Conservation (phyloP, 2,888 invertebrate species). For the Hydropsyche betteni region DNA sequence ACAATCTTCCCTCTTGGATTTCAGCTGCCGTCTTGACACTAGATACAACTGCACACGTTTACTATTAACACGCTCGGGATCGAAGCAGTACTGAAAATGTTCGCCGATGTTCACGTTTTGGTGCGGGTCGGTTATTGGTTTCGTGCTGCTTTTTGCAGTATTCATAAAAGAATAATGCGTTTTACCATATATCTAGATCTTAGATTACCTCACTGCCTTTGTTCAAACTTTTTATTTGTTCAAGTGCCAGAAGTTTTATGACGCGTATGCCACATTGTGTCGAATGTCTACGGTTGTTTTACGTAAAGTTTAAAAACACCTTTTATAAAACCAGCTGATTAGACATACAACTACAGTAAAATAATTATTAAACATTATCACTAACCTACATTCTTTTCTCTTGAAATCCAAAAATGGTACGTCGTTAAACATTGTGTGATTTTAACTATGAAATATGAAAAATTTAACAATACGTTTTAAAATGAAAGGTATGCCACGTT, state of each 20-base stretch:
- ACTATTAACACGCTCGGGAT: too few relatives aligned
- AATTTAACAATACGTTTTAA: too few relatives aligned
- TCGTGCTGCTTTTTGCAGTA: conserved; percentile 43
- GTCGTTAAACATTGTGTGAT: not conserved
- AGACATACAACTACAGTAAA: conserved; percentile 48
- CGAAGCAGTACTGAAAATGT: not conserved
- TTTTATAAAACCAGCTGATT: conserved; percentile 50
- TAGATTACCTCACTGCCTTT: conserved; percentile 45
- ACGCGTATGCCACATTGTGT: conserved; percentile 5
- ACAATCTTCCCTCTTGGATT: too few relatives aligned
- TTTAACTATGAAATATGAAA: too few relatives aligned
- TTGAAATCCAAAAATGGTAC: not conserved
- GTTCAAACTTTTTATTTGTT: conserved; percentile 43
- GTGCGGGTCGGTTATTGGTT: not conserved
- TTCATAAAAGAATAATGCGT: conserved; percentile 36
- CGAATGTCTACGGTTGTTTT: conserved; percentile 12
- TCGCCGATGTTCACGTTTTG: not conserved
- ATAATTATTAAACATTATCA: conserved; percentile 50
- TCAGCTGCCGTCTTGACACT: too few relatives aligned
- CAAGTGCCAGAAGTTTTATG: conserved; percentile 46
- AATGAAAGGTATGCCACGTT: too few relatives aligned
- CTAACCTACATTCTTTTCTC: conserved; percentile 49
- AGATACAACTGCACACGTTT: too few relatives aligned
- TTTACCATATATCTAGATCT: conserved; percentile 36
- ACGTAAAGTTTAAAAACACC: conserved; percentile 38